These are phyloP conservation scores for Nasonia giraulti DNA, from an alignment of 1,140 invertebrate genomes.

Conservation along the genomic window DNA sequence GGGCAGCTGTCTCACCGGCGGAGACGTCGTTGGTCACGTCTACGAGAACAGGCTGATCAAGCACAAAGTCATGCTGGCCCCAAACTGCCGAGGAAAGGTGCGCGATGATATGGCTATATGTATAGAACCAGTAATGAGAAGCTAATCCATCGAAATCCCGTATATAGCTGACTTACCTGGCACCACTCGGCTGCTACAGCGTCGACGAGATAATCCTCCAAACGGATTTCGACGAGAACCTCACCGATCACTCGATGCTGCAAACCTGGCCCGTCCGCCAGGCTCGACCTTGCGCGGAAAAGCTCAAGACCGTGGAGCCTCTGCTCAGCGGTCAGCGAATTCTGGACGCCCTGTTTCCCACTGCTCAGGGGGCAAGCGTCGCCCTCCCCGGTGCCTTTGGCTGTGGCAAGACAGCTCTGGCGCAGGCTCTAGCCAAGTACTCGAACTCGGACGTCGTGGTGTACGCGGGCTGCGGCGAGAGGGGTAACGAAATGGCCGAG, in stretches of 20 bases:
- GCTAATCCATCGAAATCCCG: neutral
- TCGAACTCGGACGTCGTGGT: constrained; percentile 89
- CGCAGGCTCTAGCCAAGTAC: constrained; percentile 87
- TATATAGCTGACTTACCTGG: constrained; percentile 76
- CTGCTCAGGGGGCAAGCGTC: constrained; percentile 85
- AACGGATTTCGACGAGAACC: constrained; percentile 85
- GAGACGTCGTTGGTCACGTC: constrained; percentile 85
- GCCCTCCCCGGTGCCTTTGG: constrained; percentile 90
- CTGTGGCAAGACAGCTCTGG: constrained; percentile 90
- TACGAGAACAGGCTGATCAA: constrained; percentile 85
- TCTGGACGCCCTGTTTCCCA: constrained; percentile 85
- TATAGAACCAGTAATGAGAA: neutral
- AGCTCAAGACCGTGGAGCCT: constrained; percentile 84
- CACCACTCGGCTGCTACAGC: constrained; percentile 82
- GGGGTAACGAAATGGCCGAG: constrained; percentile 76
- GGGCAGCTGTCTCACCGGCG: constrained; percentile 82
- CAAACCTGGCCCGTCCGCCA: constrained; percentile 84
- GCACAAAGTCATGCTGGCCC: constrained; percentile 84
- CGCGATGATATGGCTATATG: neutral
- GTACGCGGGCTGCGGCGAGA: constrained; percentile 89
- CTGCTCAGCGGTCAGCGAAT: constrained; percentile 87
- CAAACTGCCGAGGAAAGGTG: constrained; percentile 82
- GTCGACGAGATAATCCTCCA: constrained; percentile 83
- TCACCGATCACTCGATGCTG: constrained; percentile 79
- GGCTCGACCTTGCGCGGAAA: constrained; percentile 83